Base-by-base conservation (phyloP, 2,113 vertebrate species). In the Gasterosteus nipponicus region DNA sequence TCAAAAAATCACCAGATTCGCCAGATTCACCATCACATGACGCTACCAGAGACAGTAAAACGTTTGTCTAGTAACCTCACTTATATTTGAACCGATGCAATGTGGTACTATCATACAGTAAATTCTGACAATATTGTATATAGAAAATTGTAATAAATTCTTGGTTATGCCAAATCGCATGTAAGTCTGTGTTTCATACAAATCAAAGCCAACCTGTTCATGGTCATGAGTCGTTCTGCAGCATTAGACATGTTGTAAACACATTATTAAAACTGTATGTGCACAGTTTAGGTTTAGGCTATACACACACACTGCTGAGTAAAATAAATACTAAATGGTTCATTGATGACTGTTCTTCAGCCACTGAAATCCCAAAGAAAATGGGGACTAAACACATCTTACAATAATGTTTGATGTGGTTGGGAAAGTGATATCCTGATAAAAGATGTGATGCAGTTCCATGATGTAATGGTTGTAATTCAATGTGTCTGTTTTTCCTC, bases 391-490 rank as follows among this genome's bases (percentile, higher is more conserved):
- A 35, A 58, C 44, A 64, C 38, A 31, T 53, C 18, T 68, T 10
- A 53, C 19, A 53, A 33, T 41, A 67, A 7, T 8, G 42, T 56
- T 60, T 60, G 59, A 67, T 39, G 54, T 26, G 42, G 29, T 60
- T 12, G 70, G 39, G 49, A 59, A 64, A 39, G 61, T 18, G 49
- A 64, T 39, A 46, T 64, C 15, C 63, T 47, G 47, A 22, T 56
- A 22, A 22, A 58, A 11, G 18, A 75, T 69, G 35, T 29, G 58
- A 76, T 58, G 38, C 74, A 63, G 19, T 64, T 69, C 46, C 39
- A 4, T 64, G 54, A 77, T 73, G 77, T 69, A n/a, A 69, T 80
- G 58, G 58, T 19, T 69, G 80, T 82, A 70, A 85, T 78, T 79
- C 62, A 35, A 79, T 72, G 74, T 77, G 64, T 81, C 65, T 78